Evolutionary conservation across 2,888 invertebrate species (phyloP), one percentile per base, ranked within the genome.

Genomic region (Limnephilus rhombicus): DNA sequence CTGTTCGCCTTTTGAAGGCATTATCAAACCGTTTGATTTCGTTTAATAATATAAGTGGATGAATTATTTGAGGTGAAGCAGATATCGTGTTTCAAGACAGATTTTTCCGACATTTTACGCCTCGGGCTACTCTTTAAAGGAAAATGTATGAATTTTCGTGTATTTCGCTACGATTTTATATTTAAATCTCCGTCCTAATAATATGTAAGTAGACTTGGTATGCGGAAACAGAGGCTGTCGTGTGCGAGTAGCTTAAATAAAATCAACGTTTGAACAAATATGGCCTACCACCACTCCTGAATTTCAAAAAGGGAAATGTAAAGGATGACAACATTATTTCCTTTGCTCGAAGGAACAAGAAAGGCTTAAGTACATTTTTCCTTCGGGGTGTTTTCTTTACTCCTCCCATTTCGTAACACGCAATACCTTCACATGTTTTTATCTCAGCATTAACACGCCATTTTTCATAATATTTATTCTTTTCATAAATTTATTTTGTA

Each of bases 401-500:
- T 53, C 31, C 31, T 49, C 87, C 31, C 45, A 87, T 49, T 87
- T 87, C 24, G 53, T 34, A 49, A 31, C 87, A 87, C 68, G 87
- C 87, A 87, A 87, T 87, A 87, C 53, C 34, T 87, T 91, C 37
- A 9, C 49, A 29, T 83, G 34, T 68, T 91, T 82, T 37, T 29
- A 91, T 37, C 49, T 85, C 41, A 53, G 68, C n/a, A 80, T 92
- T 88, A 93, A 82, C 85, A 80, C 53, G 85, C 86, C 85, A 68
- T 86, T 89, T 92, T 89, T 49, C 53, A 53, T 53, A 12, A 49
- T 37, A 86, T 53, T 49, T 86, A 49, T 87, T 53, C n/a, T n/a
- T 29, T 53, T 49, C 87, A 29, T 87, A 31, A 53, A 87, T 87
- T n/a, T 87, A 31, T 87, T 87, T 87, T 5, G 31, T 31, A 87